These are phyloP conservation scores for Platanista minor DNA, from an alignment of 2,113 vertebrate genomes.

Conservation along the genomic window DNA sequence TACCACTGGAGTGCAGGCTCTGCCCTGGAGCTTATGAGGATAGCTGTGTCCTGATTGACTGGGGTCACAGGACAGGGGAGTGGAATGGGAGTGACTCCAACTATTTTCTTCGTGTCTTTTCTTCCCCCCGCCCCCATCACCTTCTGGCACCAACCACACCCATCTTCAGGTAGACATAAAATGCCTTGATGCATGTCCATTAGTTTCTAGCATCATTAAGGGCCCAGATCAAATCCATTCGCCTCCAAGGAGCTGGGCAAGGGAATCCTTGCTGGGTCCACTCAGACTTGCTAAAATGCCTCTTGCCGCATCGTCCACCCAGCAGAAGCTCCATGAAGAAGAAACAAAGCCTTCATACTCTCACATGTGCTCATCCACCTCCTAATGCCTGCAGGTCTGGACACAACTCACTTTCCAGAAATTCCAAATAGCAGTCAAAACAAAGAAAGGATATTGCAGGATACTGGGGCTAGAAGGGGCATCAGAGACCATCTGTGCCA, in stretches of 20 bases:
- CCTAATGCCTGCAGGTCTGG: too few relatives aligned
- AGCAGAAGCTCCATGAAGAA: background rate
- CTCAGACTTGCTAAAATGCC: background rate
- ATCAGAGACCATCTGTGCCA: background rate
- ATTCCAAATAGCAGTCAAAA: background rate
- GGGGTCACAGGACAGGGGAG: background rate
- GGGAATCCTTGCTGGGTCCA: background rate
- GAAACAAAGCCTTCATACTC: fast-evolving
- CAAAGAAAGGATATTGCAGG: background rate
- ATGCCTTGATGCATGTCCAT: fast-evolving
- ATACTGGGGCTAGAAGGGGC: background rate
- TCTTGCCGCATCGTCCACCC: fast-evolving
- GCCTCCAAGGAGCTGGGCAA: background rate
- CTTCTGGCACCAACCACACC: fast-evolving
- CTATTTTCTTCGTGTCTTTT: background rate
- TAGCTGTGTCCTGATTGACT: background rate
- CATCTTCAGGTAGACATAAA: too few relatives aligned
- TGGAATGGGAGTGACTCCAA: background rate
- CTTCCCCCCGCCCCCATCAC: background rate
- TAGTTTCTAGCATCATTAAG: background rate
- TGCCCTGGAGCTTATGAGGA: background rate
- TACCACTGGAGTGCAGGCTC: fast-evolving
- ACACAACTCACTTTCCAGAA: background rate
- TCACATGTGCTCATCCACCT: background rate
- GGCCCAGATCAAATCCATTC: background rate